These are phyloP conservation scores for Heliconius hortense DNA, from an alignment of 2,888 invertebrate species.

Conservation along the genomic window DNA sequence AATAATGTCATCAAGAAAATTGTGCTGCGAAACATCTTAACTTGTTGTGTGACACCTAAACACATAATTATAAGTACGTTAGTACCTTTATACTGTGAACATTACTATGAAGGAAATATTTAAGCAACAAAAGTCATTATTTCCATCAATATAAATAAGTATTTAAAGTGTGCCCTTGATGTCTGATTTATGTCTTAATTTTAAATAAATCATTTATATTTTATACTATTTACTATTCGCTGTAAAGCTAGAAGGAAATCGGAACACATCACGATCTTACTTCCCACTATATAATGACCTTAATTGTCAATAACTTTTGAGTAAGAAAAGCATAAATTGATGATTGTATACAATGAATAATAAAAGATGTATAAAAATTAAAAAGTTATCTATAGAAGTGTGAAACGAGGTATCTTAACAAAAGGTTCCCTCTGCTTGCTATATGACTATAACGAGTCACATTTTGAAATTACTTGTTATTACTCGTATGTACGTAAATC, in stretches of 20 bases:
- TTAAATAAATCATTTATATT: background rate
- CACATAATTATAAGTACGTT: background rate
- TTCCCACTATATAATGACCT: slow-evolving; percentile 36
- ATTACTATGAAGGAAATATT: background rate
- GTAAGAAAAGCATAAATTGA: background rate
- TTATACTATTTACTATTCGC: slow-evolving; percentile 32
- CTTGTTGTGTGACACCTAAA: background rate
- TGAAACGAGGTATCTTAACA: too few species aligned
- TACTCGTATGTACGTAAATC: too few species aligned
- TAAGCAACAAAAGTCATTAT: background rate
- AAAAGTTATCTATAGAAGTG: background rate
- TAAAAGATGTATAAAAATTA: background rate
- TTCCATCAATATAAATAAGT: background rate
- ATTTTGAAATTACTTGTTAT: too few species aligned
- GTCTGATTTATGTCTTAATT: too few species aligned
- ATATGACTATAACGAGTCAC: too few species aligned
- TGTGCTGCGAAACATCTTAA: slow-evolving; percentile 31
- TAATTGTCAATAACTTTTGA: slow-evolving; percentile 34
- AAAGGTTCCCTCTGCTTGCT: too few species aligned
- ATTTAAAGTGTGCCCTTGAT: background rate
- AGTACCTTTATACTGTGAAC: background rate
- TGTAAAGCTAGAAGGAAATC: slow-evolving; percentile 38
- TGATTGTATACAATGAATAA: background rate
- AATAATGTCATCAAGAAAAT: slow-evolving; percentile 52
- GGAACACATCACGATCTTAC: slow-evolving; percentile 33